phyloP scores from a whole-genome alignment of 2,113 vertebrate genomes.

The Proteles cristata region DNA sequence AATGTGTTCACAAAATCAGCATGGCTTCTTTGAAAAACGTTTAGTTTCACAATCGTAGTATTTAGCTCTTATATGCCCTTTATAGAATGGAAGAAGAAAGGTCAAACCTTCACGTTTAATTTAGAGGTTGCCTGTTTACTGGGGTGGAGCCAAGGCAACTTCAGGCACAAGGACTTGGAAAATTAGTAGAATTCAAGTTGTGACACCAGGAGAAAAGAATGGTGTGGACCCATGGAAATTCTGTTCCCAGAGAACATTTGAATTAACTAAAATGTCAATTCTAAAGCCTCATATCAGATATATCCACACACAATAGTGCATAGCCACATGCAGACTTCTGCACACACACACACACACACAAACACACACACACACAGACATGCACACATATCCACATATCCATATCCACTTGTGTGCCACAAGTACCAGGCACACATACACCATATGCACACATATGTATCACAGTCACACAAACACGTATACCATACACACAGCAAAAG shows the following conservation, averaged over 20 bases:
- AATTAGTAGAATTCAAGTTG: neutral
- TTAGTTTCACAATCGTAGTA: neutral
- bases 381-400: neutral
- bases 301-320: neutral
- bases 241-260: neutral
- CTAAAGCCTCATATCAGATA: neutral
- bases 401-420: too few relatives aligned
- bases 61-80: constrained; percentile 14
- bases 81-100: neutral
- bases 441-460: neutral
- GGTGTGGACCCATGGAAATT: neutral
- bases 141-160: neutral
- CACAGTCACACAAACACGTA: neutral
- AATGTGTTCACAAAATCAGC: neutral
- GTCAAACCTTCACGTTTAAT: constrained; percentile 15
- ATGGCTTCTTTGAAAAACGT: neutral
- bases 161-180: neutral
- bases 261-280: neutral
- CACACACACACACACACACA: neutral
- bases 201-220: constrained; percentile 20
- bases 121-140: constrained; percentile 36
- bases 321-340: too few relatives aligned
- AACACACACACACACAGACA: neutral
- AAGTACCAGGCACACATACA: neutral
- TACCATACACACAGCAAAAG: neutral